Evolutionary conservation across 1,140 invertebrate genomes (phyloP), one percentile per base, ranked within the genome.

Genomic region (Pteromalus puparum): DNA sequence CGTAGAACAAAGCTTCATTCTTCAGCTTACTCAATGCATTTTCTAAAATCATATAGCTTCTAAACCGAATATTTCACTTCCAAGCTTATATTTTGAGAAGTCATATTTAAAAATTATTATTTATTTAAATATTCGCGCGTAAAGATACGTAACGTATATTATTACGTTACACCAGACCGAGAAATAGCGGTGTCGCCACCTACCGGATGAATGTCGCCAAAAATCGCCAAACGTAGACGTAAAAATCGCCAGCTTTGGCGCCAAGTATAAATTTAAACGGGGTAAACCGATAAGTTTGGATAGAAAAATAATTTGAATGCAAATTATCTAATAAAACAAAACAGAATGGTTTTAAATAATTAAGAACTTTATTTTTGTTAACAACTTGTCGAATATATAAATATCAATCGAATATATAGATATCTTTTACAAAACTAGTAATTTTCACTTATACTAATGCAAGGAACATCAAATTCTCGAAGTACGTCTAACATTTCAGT

Each of bases 241-340:
- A 38, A 38, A 38, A 38, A 38, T 38, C 9, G 38, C 2, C 2
- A 38, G n/a, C 18, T 21, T 65, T 65, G 61, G 61, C 61, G 61
- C 61, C 61, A 65, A 65, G n/a, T 65, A n/a, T n/a, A 65, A 65
- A 65, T 21, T 65, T 65, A 65, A 65, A 65, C 61, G n/a, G n/a
- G n/a, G 5, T 65, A 65, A 65, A 65, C 61, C n/a, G 2, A 65
- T 21, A 65, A 65, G 15, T 21, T 65, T n/a, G n/a, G 18, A 65
- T n/a, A 65, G 15, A 65, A 9, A 65, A 65, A 65, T 65, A 65
- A 65, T 21, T n/a, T 21, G 3, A n/a, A 65, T n/a, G 18, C n/a
- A 65, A 65, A 65, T 65, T 65, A n/a, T 65, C 61, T 65, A 18
- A 21, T 65, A 21, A 65, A 65, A 65, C 6, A 65, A 65, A 65